Evolutionary conservation across 1,140 invertebrate species (phyloP).

Genomic region (Laupala kohalensis): DNA sequence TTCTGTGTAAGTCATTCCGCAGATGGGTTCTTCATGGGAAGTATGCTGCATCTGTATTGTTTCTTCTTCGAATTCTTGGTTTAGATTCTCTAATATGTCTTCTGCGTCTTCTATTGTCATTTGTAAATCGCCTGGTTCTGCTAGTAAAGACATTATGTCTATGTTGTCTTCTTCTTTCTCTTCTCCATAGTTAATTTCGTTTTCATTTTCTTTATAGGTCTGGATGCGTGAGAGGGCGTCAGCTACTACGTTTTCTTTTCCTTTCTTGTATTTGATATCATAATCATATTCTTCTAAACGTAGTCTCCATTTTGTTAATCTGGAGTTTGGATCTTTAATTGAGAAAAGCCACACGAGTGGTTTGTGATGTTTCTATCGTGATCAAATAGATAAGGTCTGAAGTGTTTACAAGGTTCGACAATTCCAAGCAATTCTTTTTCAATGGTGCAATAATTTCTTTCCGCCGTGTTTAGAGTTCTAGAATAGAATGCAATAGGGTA

Average conservation of each 20-base stretch:
- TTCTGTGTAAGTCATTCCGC: no score
- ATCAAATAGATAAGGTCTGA: constrained; percentile 23
- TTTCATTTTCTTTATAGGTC: neutral
- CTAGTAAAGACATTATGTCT: no score
- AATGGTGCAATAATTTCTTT: constrained; percentile 18
- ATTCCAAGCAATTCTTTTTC: constrained; percentile 17
- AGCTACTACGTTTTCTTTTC: neutral
- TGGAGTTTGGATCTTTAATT: constrained; percentile 21
- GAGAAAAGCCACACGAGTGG: no score
- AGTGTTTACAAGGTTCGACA: constrained; percentile 23
- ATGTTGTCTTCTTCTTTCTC: neutral
- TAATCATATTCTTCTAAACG: constrained; percentile 23
- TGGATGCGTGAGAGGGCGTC: constrained; percentile 4
- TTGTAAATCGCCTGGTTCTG: no score
- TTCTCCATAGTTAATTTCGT: no score
- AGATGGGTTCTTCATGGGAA: no score
- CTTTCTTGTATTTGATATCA: constrained; percentile 20
- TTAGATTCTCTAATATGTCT: no score
- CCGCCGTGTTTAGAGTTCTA: constrained; percentile 16
- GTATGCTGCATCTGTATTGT: no score
- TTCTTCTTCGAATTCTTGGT: no score
- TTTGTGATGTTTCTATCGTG: constrained; percentile 22
- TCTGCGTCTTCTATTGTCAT: no score
- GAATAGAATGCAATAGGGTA: constrained; percentile 12
- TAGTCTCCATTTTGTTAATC: constrained; percentile 24